These are phyloP conservation scores for Drosophila limbata DNA, from an alignment of 2,888 invertebrate genomes.

Conservation along the genomic window DNA sequence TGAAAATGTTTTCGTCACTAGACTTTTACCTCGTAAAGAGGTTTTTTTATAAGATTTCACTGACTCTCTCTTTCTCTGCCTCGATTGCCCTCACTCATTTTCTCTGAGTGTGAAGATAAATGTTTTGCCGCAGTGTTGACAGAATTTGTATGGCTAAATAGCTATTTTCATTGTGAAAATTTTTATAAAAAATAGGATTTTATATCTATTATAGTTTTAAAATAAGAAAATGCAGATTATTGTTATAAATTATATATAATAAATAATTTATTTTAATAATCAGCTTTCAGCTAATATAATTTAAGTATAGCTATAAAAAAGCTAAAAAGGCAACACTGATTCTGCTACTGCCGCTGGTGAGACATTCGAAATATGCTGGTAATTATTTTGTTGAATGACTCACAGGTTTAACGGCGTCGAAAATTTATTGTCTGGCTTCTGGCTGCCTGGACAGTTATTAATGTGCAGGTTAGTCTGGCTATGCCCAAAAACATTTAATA, in stretches of 20 bases:
- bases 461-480: constrained; percentile 65
- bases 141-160: not conserved
- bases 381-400: constrained; percentile 80
- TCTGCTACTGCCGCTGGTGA: constrained; percentile 32
- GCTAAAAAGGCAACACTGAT: not conserved
- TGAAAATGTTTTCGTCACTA: no score
- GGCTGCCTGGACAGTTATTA: constrained; percentile 58
- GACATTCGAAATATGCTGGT: constrained; percentile 80
- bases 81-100: not conserved
- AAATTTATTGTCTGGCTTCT: constrained; percentile 66
- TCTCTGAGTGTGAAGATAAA: constrained; percentile 42
- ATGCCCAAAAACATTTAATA: constrained; percentile 34
- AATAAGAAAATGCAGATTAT: no score
- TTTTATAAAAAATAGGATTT: no score
- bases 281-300: no score
- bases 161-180: not conserved
- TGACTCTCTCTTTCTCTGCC: not conserved
- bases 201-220: no score
- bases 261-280: no score
- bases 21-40: no score
- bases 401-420: constrained; percentile 63
- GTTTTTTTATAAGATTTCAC: no score
- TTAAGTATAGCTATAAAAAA: not conserved
- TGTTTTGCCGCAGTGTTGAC: constrained; percentile 5
- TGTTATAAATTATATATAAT: no score